Evolutionary conservation across 2,888 invertebrate species (phyloP).

Genomic region (Stramonita haemastoma): DNA sequence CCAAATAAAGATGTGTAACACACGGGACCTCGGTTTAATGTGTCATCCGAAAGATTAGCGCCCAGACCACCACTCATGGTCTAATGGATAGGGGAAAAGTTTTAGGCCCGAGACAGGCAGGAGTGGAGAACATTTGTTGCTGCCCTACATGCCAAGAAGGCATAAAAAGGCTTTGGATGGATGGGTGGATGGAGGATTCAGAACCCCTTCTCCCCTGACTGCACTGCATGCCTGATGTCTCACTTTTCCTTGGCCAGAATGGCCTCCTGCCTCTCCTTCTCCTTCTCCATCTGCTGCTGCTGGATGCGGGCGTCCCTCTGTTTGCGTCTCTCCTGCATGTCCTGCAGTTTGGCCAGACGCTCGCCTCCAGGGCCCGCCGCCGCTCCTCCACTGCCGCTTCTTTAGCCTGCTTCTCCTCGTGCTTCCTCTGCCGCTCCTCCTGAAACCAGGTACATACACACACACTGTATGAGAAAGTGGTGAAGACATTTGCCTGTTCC

Average conservation of each 20-base stretch:
- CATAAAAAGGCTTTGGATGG: too few relatives aligned
- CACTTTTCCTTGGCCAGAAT: slow-evolving; percentile 86
- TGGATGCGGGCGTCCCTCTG: slow-evolving; percentile 89
- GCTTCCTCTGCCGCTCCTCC: slow-evolving; percentile 89
- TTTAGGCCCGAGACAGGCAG: too few relatives aligned
- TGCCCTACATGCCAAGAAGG: too few relatives aligned
- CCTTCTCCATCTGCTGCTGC: slow-evolving; percentile 86
- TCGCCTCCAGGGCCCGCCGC: slow-evolving; percentile 91
- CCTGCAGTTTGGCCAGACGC: slow-evolving; percentile 81
- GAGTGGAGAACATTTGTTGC: too few relatives aligned
- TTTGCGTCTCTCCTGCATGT: slow-evolving; percentile 86
- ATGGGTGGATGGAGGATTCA: too few relatives aligned
- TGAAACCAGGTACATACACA: slow-evolving; percentile 79
- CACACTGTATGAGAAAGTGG: too few relatives aligned
- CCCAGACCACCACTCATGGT: too few relatives aligned
- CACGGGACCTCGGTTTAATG: too few relatives aligned
- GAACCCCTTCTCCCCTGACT: not conserved
- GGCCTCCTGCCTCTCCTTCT: slow-evolving; percentile 86
- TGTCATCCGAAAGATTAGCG: too few relatives aligned
- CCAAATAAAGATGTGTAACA: too few relatives aligned
- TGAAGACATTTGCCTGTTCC: too few relatives aligned
- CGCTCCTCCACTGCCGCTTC: slow-evolving; percentile 96
- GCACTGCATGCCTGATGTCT: slow-evolving; percentile 30
- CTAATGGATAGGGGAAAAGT: too few relatives aligned
- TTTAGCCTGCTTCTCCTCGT: slow-evolving; percentile 95